Conservation (phyloP, 2,888 invertebrate genomes). For the Epirrita christyi region DNA sequence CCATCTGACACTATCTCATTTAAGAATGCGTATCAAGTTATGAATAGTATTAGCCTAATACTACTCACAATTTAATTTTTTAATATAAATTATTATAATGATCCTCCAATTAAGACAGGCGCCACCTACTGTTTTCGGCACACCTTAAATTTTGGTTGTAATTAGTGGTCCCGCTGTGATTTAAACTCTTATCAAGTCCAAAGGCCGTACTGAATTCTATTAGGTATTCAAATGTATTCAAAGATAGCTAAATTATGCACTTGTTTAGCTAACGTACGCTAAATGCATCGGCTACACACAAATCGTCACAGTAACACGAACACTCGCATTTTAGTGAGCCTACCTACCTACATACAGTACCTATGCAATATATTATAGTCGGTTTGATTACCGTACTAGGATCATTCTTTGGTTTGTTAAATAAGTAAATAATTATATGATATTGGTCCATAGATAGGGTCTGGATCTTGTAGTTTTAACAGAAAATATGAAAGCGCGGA, state of each 20-base stretch:
- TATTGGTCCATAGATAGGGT: too few relatives aligned
- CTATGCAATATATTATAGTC: too few relatives aligned
- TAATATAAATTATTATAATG: constrained; percentile 41
- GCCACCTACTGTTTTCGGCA: constrained; percentile 52
- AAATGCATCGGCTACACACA: constrained; percentile 17
- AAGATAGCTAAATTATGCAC: constrained; percentile 21
- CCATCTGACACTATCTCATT: constrained; percentile 25
- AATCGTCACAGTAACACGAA: constrained; percentile 22
- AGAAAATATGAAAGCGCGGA: too few relatives aligned
- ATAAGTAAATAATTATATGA: too few relatives aligned
- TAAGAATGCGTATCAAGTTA: constrained; percentile 26
- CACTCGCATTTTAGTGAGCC: constrained; percentile 17
- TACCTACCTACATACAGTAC: constrained; percentile 6
- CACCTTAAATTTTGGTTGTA: constrained; percentile 44
- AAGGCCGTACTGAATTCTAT: constrained; percentile 28
- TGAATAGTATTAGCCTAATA: constrained; percentile 34
- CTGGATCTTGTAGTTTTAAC: too few relatives aligned
- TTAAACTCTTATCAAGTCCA: constrained; percentile 30
- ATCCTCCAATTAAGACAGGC: constrained; percentile 49
- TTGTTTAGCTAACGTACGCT: constrained; percentile 22
- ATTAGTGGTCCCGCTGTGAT: constrained; percentile 48
- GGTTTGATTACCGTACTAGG: too few relatives aligned
- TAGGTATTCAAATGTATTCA: constrained; percentile 37
- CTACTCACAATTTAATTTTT: constrained; percentile 24
- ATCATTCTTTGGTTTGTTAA: too few relatives aligned